Percentiles rank a stretch among this genome's conserved stretches.
Conservation (phyloP, 1,140 invertebrate genomes). For the Artemia franciscana region DNA sequence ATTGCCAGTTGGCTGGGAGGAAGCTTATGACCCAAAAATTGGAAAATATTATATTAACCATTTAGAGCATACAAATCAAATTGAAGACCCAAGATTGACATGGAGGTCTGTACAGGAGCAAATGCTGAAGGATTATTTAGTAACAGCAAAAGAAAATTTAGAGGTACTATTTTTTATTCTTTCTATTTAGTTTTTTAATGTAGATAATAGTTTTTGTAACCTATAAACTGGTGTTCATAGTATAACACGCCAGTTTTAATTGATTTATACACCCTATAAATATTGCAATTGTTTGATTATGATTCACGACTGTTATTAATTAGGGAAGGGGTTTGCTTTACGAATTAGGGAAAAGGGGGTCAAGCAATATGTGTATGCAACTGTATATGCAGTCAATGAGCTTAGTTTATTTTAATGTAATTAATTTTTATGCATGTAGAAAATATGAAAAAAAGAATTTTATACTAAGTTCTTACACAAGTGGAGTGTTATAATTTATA, state of each 20-base stretch:
- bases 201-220: not conserved
- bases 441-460: no score
- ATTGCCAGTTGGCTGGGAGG: slow-evolving; percentile 87
- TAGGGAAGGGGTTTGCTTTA: no score
- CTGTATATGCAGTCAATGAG: no score
- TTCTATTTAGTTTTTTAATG: not conserved
- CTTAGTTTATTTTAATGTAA: no score
- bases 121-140: slow-evolving; percentile 85
- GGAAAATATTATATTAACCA: slow-evolving; percentile 92
- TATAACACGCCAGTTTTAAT: slow-evolving; percentile 2
- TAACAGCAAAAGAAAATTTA: slow-evolving; percentile 76
- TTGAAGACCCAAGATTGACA: slow-evolving; percentile 83
- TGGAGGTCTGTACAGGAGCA: slow-evolving; percentile 84
- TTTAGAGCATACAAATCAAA: slow-evolving; percentile 78
- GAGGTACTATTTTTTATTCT: slow-evolving; percentile 33
- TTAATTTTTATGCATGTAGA: no score
- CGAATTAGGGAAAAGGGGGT: no score
- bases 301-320: no score
- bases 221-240: not conserved
- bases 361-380: no score
- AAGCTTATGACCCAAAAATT: slow-evolving; percentile 72
- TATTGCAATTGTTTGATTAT: no score
- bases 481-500: no score
- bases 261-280: slow-evolving; percentile 9
- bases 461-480: no score